A percentile compares a stretch with the other conserved stretches of the same genome.
Evolutionary conservation across 2,113 vertebrate species (phyloP).

Genomic region (Rhea americana): DNA sequence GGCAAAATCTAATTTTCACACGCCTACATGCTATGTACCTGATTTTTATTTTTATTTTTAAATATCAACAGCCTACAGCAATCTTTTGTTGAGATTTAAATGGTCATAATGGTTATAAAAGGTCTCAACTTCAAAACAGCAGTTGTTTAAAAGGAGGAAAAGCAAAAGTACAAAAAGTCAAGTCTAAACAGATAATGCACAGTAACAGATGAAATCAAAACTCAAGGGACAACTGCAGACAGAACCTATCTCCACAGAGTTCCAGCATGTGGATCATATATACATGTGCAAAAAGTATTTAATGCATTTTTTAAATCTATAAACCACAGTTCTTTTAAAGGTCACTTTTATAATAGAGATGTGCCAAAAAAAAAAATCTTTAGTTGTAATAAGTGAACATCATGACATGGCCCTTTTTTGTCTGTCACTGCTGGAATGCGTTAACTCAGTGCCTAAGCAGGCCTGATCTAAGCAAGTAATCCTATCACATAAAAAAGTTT

Average conservation of each 20-base stretch:
- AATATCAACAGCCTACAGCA: conserved; percentile 7
- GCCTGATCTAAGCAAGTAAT: neutral
- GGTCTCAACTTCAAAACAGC: neutral
- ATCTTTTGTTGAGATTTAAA: neutral
- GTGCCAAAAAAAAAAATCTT: neutral
- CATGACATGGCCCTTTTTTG: neutral
- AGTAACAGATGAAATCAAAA: neutral
- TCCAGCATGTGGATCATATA: neutral
- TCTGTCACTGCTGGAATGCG: neutral
- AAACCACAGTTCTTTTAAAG: neutral
- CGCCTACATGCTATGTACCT: conserved; percentile 56
- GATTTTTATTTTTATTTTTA: conserved; percentile 56
- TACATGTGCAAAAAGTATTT: neutral
- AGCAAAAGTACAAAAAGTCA: neutral
- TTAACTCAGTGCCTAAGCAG: neutral
- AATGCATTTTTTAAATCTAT: neutral
- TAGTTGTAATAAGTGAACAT: neutral
- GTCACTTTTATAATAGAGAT: neutral
- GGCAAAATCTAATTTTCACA: conserved; percentile 56
- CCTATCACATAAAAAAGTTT: neutral
- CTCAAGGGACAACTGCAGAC: neutral
- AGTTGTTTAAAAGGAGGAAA: conserved; percentile 15
- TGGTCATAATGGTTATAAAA: neutral
- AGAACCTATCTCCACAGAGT: neutral
- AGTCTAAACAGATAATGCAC: neutral